These are phyloP conservation scores for Planococcus citri DNA, from an alignment of 1,140 invertebrate species.

Conservation along the genomic window DNA sequence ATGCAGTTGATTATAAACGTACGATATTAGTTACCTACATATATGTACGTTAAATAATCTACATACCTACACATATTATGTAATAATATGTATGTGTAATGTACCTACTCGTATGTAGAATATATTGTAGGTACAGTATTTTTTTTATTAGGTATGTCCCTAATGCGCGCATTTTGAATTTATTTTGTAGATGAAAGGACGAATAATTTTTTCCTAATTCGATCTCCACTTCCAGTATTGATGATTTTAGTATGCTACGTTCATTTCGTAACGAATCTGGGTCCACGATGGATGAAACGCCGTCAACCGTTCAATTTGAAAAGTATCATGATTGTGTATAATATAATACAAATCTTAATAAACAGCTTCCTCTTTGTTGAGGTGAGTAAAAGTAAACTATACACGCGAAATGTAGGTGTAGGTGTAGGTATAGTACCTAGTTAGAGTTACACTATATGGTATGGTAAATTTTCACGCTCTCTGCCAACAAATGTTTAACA, in stretches of 20 bases:
- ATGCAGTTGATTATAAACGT: no score
- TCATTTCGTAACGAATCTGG: constrained; percentile 37
- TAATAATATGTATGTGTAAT: no score
- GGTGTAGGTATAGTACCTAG: no score
- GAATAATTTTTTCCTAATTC: background rate
- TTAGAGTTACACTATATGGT: no score
- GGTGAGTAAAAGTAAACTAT: constrained; percentile 41
- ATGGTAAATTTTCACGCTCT: background rate
- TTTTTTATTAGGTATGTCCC: no score
- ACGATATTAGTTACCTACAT: no score
- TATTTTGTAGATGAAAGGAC: background rate
- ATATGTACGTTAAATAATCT: no score
- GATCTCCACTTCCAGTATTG: constrained; percentile 41
- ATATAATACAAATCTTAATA: constrained; percentile 46
- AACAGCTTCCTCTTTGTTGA: constrained; percentile 45
- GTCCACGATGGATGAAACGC: constrained; percentile 45
- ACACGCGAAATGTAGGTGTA: no score
- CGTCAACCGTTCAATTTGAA: constrained; percentile 45
- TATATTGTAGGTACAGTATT: no score
- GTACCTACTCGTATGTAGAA: no score
- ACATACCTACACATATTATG: no score
- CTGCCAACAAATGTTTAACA: background rate
- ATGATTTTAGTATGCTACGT: constrained; percentile 38
- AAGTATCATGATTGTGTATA: constrained; percentile 43
- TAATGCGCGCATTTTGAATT: no score